A percentile compares a stretch with the other conserved stretches of the same genome.
phyloP scores from a whole-genome alignment of 2,888 invertebrate genomes.

The Mesorhabditis sp. region DNA sequence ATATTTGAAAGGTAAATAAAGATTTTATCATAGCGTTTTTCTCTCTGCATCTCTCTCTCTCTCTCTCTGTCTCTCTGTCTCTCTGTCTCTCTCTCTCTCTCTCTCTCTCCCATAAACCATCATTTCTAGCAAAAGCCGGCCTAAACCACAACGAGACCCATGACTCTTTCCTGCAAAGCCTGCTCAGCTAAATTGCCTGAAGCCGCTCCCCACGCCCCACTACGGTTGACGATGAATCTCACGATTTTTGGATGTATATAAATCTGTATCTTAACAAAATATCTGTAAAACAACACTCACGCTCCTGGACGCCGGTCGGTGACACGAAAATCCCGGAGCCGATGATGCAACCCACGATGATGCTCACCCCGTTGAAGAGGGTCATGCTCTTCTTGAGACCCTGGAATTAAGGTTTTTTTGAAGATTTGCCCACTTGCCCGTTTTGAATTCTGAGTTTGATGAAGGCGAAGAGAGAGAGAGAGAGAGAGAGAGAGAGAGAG shows the following conservation, averaged over 20 bases:
- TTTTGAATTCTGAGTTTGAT: no score
- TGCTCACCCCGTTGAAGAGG: slow-evolving; percentile 53
- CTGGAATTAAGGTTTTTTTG: background rate
- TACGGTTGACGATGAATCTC: no score
- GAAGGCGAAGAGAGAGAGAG: no score
- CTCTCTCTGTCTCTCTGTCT: no score
- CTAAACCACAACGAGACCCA: background rate
- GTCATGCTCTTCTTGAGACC: slow-evolving; percentile 46
- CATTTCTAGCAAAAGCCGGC: background rate
- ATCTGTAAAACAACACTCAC: slow-evolving; percentile 20
- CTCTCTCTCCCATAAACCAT: background rate
- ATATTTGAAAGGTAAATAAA: slow-evolving; percentile 20
- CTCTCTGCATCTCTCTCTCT: background rate
- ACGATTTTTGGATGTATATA: no score
- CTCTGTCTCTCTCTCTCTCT: background rate
- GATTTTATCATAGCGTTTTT: background rate
- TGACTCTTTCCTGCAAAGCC: no score
- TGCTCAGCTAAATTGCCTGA: no score
- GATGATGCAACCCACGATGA: slow-evolving; percentile 56
- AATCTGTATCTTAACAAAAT: no score
- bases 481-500: no score
- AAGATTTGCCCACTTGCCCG: no score
- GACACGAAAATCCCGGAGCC: slow-evolving; percentile 53
- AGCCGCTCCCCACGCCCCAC: no score
- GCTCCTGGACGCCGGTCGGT: slow-evolving; percentile 54